These are phyloP conservation scores for Porphyrio hochstetteri DNA, from an alignment of 2,113 vertebrate species.

Conservation along the genomic window DNA sequence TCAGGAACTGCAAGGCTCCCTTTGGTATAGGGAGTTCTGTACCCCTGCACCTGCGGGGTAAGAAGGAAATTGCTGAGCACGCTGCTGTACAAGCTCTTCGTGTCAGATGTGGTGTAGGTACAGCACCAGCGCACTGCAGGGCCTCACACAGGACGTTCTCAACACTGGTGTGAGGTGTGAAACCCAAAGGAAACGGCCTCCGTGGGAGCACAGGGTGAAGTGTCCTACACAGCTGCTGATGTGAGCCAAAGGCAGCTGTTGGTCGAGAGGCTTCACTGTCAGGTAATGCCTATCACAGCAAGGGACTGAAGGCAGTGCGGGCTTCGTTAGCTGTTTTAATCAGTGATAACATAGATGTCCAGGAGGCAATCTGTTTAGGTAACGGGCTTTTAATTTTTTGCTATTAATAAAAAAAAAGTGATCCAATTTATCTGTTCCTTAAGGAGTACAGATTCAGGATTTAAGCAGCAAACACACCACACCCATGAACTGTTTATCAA, in stretches of 20 bases:
- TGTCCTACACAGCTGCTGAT: background rate
- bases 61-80: background rate
- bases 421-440: constrained; percentile 11
- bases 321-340: background rate
- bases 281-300: no score
- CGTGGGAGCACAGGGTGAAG: background rate
- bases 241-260: background rate
- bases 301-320: background rate
- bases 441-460: constrained; percentile 16
- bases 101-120: accelerated
- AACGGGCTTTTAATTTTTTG: constrained; percentile 37
- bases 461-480: constrained; percentile 27
- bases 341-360: background rate
- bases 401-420: background rate
- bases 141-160: background rate
- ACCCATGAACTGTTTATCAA: constrained; percentile 43
- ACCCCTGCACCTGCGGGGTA: background rate
- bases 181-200: background rate
- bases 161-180: background rate
- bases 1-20: background rate
- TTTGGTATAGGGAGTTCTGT: background rate
- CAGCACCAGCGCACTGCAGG: background rate
- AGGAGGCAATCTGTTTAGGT: background rate
- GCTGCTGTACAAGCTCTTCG: background rate
- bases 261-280: background rate